Base-by-base conservation (phyloP, 64 coral and sea anemone genomes). In the Stichodactyla helianthus region DNA sequence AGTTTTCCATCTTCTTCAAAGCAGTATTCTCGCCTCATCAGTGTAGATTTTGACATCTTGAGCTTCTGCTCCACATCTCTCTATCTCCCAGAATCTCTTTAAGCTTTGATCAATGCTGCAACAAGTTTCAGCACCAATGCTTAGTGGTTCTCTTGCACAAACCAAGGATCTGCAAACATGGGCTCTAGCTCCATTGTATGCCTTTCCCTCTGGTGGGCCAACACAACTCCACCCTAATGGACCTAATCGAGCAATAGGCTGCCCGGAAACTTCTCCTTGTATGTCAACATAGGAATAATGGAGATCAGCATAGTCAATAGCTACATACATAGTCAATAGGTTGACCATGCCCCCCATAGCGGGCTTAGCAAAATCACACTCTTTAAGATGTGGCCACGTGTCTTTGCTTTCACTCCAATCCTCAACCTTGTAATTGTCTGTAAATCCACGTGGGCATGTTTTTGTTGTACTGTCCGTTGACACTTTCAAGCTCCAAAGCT, bases 381-480 rank as follows among this genome's bases (percentile, higher is more conserved):
- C 52, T 25, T 19, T 85, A 13, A 90, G 55, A 55, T 90, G 83
- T 51, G 82, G 52, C 89, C 89, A 90, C 7, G 23, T 84, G 28
- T 84, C 67, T 65, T 90, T 71, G 25, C 64, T 84, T 70, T 50
- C 44, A 27, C 82, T 90, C 88, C 88, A 90, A 77, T 90, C 53
- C n/a, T 86, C 84, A 6, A 91, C 71, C 13, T 78, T 91, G 54
- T 91, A 91, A 44, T 55, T 81, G 16, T 77, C 84, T 23, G 89
- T 91, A 18, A 91, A 57, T 26, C 63, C 86, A n/a, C 71, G 22
- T 5, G 89, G 89, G 83, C 89, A 91, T 27, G 89, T 91, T 53
- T 91, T 91, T 14, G 86, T 84, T 25, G 84, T 60, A 91, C 67
- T 84, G 64, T 64, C 93, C 89, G 80, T 88, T 88, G 54, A 90